A percentile compares a stretch with the other conserved stretches of the same genome.
These are phyloP conservation scores for Eclectus roratus DNA, from an alignment of 2,113 vertebrate species.

Conservation along the genomic window DNA sequence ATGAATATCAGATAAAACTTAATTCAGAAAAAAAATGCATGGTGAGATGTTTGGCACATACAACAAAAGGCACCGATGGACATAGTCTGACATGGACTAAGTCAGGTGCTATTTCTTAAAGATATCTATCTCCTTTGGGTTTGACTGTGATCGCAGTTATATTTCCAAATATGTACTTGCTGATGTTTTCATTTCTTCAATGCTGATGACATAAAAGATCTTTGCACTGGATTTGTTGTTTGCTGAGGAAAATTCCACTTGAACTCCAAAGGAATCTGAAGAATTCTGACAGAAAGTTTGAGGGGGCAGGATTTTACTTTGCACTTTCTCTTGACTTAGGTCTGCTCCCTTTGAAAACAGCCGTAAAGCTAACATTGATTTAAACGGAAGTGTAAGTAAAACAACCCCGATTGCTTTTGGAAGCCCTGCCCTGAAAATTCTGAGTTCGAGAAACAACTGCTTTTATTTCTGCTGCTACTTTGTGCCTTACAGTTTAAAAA, in stretches of 20 bases:
- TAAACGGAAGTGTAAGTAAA: constrained; percentile 1
- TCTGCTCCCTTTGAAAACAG: constrained; percentile 27
- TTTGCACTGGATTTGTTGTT: constrained; percentile 24
- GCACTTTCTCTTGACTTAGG: neutral
- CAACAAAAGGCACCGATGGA: neutral
- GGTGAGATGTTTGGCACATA: neutral
- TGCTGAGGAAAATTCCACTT: constrained; percentile 66
- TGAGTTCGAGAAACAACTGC: neutral
- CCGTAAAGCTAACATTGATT: constrained; percentile 43
- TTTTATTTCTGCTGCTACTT: neutral
- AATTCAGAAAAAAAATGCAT: neutral
- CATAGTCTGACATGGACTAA: neutral
- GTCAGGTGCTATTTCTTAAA: neutral
- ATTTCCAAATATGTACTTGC: constrained; percentile 59
- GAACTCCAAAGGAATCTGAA: constrained; percentile 53
- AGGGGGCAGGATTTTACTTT: constrained; percentile 36
- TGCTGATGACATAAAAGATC: constrained; percentile 38
- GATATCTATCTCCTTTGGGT: neutral
- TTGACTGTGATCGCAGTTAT: neutral
- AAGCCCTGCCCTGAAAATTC: constrained; percentile 2
- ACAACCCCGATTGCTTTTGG: neutral
- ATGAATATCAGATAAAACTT: neutral
- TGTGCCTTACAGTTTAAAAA: neutral
- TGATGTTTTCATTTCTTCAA: constrained; percentile 56
- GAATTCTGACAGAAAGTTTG: constrained; percentile 56